Evolutionary conservation across 2,113 vertebrate genomes (phyloP).

Genomic region (Machaerirhynchus nigripectus): DNA sequence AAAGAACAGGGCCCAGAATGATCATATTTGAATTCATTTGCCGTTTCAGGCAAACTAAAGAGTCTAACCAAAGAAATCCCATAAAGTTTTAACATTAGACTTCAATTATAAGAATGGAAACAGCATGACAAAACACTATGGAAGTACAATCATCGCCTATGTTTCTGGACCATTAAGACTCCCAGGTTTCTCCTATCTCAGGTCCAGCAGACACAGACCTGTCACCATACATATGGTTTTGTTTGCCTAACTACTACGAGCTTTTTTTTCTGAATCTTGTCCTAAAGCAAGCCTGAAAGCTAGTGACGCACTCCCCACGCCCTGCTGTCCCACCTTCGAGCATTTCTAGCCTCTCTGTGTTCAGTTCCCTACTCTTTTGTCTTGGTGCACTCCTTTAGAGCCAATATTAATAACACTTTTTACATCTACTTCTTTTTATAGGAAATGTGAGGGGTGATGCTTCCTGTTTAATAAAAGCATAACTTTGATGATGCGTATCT

Average conservation of each 20-base stretch:
- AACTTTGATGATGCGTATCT: background rate
- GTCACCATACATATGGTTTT: background rate
- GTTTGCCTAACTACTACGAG: background rate
- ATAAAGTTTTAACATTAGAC: background rate
- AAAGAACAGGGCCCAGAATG: background rate
- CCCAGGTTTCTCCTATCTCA: background rate
- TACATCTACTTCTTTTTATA: background rate
- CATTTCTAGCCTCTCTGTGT: background rate
- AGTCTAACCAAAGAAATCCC: background rate
- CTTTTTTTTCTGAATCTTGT: background rate
- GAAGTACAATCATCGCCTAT: background rate
- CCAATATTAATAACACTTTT: background rate
- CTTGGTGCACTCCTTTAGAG: background rate
- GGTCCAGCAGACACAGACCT: accelerated
- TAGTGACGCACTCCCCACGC: accelerated
- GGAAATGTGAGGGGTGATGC: background rate
- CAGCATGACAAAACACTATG: background rate
- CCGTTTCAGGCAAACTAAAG: background rate
- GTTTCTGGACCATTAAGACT: background rate
- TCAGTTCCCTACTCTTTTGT: background rate
- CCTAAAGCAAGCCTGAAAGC: background rate
- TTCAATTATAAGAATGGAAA: background rate
- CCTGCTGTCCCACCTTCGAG: background rate
- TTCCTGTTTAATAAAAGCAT: background rate
- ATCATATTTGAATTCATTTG: background rate